Percentiles rank a stretch among this genome's conserved stretches.
Evolutionary conservation across 2,888 invertebrate species (phyloP).

Genomic region (Stictocephala bisonia): DNA sequence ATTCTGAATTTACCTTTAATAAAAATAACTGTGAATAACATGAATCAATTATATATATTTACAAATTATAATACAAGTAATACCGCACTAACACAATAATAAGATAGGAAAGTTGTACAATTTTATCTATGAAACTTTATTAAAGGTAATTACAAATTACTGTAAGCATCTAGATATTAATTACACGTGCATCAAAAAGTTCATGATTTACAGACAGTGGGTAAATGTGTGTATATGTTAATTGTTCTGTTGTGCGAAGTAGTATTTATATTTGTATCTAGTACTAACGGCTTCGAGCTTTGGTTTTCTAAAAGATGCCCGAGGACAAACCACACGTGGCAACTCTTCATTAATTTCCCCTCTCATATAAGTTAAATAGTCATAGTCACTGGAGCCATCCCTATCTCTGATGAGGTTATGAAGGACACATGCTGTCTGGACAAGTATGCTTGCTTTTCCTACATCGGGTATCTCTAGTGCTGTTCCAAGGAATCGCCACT

Average conservation of each 20-base stretch:
- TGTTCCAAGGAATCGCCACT: slow-evolving; percentile 20
- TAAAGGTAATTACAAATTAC: too few relatives aligned
- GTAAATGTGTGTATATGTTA: not conserved
- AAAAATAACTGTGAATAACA: too few relatives aligned
- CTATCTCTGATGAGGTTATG: slow-evolving; percentile 15
- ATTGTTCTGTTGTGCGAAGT: not conserved
- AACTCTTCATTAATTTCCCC: slow-evolving; percentile 15
- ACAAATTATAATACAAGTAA: too few relatives aligned
- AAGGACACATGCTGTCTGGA: slow-evolving; percentile 22
- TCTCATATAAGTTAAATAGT: slow-evolving; percentile 10
- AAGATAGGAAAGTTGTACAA: too few relatives aligned
- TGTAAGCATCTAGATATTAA: too few relatives aligned
- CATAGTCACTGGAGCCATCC: slow-evolving; percentile 13
- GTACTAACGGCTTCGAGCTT: not conserved
- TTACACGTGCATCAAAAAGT: too few relatives aligned
- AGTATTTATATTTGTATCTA: slow-evolving; percentile 17
- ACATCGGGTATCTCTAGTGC: slow-evolving; percentile 5
- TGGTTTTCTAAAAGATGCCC: slow-evolving; percentile 1
- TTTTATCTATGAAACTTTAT: too few relatives aligned
- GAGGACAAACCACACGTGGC: not conserved
- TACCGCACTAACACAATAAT: too few relatives aligned
- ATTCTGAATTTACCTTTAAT: too few relatives aligned
- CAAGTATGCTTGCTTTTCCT: not conserved
- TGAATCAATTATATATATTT: too few relatives aligned
- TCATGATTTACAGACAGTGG: not conserved